Conservation (phyloP, 1,140 invertebrate genomes). For the Papilio glaucus region DNA sequence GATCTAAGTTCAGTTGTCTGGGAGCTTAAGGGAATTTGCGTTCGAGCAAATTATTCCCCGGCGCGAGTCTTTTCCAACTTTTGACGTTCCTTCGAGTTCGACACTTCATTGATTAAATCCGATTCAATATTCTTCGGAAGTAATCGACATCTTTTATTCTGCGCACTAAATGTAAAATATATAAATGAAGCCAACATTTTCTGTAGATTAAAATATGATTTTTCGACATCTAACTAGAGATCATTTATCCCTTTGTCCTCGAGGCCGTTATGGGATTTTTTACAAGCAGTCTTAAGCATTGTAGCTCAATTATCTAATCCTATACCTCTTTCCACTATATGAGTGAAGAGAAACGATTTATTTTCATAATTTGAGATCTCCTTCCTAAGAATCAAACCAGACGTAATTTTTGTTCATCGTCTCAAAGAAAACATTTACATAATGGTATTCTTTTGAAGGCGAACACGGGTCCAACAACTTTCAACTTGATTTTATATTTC, state of each 20-base stretch:
- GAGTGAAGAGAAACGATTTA: too few species aligned
- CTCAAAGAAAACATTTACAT: background rate
- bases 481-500: constrained; percentile 3
- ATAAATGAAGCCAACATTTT: background rate
- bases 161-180: background rate
- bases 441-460: constrained; percentile 4
- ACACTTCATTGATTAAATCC: constrained; percentile 9
- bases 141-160: constrained; percentile 13
- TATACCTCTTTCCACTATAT: too few species aligned
- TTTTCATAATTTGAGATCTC: background rate
- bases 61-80: background rate
- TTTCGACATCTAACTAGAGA: too few species aligned
- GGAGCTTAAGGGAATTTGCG: constrained; percentile 17
- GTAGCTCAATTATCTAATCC: too few species aligned
- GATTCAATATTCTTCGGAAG: constrained; percentile 24
- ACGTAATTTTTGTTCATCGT: background rate
- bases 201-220: background rate
- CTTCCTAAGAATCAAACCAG: background rate
- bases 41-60: constrained; percentile 10
- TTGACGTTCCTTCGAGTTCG: background rate
- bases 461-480: background rate
- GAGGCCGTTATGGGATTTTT: too few species aligned
- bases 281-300: too few species aligned
- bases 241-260: too few species aligned
- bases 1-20: constrained; percentile 9